Conservation (phyloP, 2,113 vertebrate genomes). For the Prolemur simus region DNA sequence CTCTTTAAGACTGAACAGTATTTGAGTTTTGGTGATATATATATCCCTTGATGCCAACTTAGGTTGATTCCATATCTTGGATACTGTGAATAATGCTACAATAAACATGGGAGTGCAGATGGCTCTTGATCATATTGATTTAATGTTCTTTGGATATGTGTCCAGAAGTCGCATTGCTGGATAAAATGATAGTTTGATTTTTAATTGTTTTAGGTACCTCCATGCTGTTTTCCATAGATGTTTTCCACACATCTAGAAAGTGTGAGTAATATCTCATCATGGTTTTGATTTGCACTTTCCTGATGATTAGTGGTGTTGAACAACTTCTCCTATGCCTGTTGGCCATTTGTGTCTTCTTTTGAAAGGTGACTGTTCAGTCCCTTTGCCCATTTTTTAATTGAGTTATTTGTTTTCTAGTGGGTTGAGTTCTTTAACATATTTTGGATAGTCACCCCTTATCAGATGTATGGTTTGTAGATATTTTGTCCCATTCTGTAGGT, state of each 20-base stretch:
- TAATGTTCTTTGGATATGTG: not conserved
- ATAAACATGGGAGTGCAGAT: not conserved
- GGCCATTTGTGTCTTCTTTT: not conserved
- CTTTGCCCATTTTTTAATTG: not conserved
- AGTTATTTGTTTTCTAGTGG: not conserved
- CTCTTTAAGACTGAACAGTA: not conserved
- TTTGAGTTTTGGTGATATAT: not conserved
- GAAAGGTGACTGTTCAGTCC: not conserved
- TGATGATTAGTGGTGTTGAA: not conserved
- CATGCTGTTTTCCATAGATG: not conserved
- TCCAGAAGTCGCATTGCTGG: not conserved
- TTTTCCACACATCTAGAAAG: not conserved
- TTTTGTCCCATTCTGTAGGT: not conserved
- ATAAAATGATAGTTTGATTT: not conserved
- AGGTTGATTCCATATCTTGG: not conserved
- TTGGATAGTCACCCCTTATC: not conserved
- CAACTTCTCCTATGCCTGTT: not conserved
- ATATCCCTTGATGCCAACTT: not conserved
- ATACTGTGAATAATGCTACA: not conserved
- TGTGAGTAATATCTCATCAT: not conserved
- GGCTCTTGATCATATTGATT: not conserved
- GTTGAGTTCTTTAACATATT: not conserved
- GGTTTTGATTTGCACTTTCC: not conserved
- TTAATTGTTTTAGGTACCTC: not conserved
- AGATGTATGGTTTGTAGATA: not conserved